Conservation (phyloP, 2,797 vertebrate species). For the Danio jaintianensis region DNA sequence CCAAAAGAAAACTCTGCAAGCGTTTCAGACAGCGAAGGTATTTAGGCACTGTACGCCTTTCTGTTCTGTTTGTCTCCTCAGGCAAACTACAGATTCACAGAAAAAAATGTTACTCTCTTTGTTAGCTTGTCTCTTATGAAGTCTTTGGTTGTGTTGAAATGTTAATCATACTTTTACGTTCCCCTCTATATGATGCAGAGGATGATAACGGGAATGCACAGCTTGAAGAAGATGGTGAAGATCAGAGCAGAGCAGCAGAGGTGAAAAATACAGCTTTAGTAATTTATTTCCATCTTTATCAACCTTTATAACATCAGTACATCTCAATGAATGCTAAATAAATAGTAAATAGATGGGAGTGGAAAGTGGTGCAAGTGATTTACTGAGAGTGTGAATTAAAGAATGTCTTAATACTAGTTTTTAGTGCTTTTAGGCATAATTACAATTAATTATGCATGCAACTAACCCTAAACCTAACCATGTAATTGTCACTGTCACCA, state of each 20-base stretch:
- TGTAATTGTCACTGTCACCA: too few relatives aligned
- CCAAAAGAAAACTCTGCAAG: slow-evolving; percentile 25
- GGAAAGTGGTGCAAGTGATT: too few relatives aligned
- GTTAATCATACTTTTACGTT: slow-evolving; percentile 12
- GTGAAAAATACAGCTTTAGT: slow-evolving; percentile 25
- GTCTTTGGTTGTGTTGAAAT: not conserved
- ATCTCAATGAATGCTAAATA: not conserved
- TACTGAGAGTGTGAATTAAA: too few relatives aligned
- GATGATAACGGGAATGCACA: slow-evolving; percentile 25
- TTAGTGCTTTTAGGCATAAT: too few relatives aligned
- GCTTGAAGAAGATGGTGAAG: slow-evolving; percentile 48
- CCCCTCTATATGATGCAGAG: slow-evolving; percentile 21
- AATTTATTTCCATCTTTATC: not conserved
- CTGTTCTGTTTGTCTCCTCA: not conserved
- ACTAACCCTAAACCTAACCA: too few relatives aligned
- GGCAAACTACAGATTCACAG: not conserved
- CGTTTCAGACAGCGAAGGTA: slow-evolving; percentile 50
- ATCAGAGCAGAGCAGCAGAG: slow-evolving; percentile 64
- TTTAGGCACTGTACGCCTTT: not conserved
- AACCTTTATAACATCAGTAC: not conserved
- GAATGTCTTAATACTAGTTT: too few relatives aligned
- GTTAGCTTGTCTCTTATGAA: not conserved
- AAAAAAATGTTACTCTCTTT: not conserved
- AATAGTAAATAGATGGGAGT: too few relatives aligned
- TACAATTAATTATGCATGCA: too few relatives aligned